Evolutionary conservation across 2,113 vertebrate genomes (phyloP).

Genomic region (Anser brachyrhynchus): DNA sequence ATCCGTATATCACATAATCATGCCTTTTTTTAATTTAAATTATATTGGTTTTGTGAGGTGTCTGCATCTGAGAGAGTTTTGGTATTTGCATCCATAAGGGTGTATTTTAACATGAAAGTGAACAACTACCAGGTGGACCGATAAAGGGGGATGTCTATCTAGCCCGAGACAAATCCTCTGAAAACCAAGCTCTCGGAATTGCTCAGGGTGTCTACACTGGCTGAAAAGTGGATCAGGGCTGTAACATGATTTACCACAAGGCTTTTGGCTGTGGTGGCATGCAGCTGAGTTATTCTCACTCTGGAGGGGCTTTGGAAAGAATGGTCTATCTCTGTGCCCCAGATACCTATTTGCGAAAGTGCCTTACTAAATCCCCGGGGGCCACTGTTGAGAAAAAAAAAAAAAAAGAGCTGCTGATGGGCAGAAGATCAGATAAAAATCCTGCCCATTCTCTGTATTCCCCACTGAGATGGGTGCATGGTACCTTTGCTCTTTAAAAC

Average conservation of each 20-base stretch:
- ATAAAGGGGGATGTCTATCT: not conserved
- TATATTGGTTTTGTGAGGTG: not conserved
- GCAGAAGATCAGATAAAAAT: not conserved
- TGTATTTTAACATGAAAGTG: not conserved
- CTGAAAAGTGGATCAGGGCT: fast-evolving
- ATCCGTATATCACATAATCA: fast-evolving
- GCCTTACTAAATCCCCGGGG: not conserved
- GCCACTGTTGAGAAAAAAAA: not conserved
- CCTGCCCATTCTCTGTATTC: not conserved
- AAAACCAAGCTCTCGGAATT: not conserved
- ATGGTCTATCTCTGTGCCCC: not conserved
- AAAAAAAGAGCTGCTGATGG: fast-evolving
- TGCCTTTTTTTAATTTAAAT: not conserved
- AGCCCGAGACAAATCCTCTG: not conserved
- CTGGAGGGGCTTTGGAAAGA: not conserved
- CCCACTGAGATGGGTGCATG: fast-evolving
- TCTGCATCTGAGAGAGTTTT: not conserved
- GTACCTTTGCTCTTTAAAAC: not conserved
- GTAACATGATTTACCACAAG: not conserved
- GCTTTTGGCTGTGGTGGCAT: not conserved
- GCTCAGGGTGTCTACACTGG: fast-evolving
- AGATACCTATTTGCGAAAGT: not conserved
- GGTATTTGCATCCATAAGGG: not conserved
- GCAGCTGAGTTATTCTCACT: not conserved
- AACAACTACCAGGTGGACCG: not conserved